Percentiles rank a stretch among this genome's conserved stretches.
Conservation (phyloP, 2,113 vertebrate genomes). For the Cavia aperea region DNA sequence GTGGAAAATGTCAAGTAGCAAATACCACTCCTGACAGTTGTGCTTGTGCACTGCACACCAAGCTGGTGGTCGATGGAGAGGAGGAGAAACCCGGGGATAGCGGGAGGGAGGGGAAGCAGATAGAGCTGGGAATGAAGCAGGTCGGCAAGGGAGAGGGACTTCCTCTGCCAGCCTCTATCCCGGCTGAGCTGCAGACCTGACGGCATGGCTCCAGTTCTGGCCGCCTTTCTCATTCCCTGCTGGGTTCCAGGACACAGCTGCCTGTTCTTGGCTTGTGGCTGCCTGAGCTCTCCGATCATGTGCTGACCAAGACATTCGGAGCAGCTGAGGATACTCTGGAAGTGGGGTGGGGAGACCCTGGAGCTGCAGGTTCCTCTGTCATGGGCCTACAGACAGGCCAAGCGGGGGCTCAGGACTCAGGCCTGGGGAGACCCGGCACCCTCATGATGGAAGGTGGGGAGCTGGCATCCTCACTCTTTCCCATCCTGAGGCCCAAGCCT, state of each 20-base stretch:
- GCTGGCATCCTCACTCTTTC: background rate
- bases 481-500: background rate
- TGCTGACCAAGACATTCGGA: background rate
- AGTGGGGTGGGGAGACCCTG: background rate
- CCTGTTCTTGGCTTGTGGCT: background rate
- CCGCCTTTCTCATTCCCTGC: background rate
- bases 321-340: background rate
- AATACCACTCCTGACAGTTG: constrained; percentile 50
- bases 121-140: constrained; percentile 4
- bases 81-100: background rate
- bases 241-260: background rate
- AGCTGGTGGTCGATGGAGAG: constrained; percentile 28
- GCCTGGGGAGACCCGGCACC: background rate
- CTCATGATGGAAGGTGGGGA: too few species aligned
- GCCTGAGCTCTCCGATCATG: background rate
- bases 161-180: background rate
- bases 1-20: constrained; percentile 54
- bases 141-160: constrained; percentile 25
- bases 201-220: background rate
- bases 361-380: background rate
- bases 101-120: constrained; percentile 11
- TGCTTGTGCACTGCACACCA: constrained; percentile 12
- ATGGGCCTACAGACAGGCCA: background rate
- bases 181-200: background rate
- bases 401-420: background rate